phyloP scores from a whole-genome alignment of 2,797 vertebrate species.

The Alauda arvensis region DNA sequence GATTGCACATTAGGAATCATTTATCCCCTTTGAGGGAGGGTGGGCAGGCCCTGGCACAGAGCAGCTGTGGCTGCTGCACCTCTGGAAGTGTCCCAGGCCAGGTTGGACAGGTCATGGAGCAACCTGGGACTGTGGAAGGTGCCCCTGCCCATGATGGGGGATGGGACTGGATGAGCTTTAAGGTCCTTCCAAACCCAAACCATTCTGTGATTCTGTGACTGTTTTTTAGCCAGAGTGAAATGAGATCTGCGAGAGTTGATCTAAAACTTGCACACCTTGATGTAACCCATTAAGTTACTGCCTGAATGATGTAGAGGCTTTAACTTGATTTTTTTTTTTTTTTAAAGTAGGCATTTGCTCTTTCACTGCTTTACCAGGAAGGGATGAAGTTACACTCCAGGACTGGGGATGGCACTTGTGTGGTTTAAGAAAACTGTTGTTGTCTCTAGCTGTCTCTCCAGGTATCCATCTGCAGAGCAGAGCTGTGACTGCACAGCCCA shows the following conservation, averaged over 20 bases:
- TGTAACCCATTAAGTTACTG: background rate
- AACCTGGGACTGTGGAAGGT: fast-evolving
- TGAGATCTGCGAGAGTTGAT: background rate
- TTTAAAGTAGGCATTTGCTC: background rate
- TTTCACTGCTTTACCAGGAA: background rate
- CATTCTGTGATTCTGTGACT: background rate
- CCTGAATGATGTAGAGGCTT: background rate
- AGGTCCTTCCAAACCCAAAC: background rate
- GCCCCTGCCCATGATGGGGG: background rate
- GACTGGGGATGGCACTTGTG: background rate
- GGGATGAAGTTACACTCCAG: background rate
- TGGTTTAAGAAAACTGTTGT: background rate
- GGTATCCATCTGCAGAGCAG: background rate
- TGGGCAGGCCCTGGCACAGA: background rate
- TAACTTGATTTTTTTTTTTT: background rate
- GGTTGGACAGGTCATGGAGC: background rate
- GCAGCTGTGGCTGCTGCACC: fast-evolving
- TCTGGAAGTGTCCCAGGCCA: background rate
- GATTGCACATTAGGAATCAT: background rate
- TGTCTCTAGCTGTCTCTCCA: background rate
- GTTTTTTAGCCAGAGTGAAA: background rate
- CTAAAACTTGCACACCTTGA: background rate
- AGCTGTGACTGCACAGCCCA: background rate
- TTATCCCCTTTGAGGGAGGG: background rate
- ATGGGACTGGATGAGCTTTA: fast-evolving